A percentile compares a stretch with the other conserved stretches of the same genome.
Evolutionary conservation across 2,797 vertebrate species (phyloP).

Genomic region (Darevskia nairensis): DNA sequence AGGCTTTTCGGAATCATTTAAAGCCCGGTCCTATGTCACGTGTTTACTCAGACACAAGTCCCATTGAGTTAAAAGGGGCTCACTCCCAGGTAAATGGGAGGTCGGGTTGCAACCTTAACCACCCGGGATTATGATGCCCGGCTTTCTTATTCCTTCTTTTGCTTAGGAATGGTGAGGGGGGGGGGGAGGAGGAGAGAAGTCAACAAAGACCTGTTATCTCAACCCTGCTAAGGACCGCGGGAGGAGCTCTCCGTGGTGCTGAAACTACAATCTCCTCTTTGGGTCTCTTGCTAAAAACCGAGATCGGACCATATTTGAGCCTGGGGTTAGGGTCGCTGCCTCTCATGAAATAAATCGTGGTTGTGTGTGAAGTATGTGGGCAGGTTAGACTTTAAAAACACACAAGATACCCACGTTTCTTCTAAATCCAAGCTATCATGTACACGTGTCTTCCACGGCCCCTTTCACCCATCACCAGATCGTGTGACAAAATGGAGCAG

Average conservation of each 20-base stretch:
- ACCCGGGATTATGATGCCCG: not conserved
- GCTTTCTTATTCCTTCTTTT: not conserved
- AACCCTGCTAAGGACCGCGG: not conserved
- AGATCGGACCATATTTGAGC: not conserved
- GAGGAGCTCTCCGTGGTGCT: conserved; percentile 3
- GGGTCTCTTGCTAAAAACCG: too few relatives aligned
- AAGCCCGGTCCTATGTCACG: too few relatives aligned
- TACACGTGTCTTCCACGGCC: not conserved
- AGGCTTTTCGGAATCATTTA: not conserved
- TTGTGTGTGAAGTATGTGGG: not conserved
- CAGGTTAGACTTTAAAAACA: not conserved
- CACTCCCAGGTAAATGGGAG: too few relatives aligned
- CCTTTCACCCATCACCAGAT: not conserved
- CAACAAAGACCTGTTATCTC: too few relatives aligned
- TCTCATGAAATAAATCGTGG: not conserved
- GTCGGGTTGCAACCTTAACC: too few relatives aligned
- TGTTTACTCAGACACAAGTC: too few relatives aligned
- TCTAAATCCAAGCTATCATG: too few relatives aligned
- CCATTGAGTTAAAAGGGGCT: too few relatives aligned
- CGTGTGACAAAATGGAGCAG: too few relatives aligned
- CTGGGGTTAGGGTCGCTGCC: not conserved
- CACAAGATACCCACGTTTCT: not conserved
- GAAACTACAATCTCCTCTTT: not conserved
- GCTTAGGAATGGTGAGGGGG: too few relatives aligned
- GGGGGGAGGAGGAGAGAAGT: too few relatives aligned